Conservation (phyloP, 92 coral and sea anemone genomes). For the Porites lobata region DNA sequence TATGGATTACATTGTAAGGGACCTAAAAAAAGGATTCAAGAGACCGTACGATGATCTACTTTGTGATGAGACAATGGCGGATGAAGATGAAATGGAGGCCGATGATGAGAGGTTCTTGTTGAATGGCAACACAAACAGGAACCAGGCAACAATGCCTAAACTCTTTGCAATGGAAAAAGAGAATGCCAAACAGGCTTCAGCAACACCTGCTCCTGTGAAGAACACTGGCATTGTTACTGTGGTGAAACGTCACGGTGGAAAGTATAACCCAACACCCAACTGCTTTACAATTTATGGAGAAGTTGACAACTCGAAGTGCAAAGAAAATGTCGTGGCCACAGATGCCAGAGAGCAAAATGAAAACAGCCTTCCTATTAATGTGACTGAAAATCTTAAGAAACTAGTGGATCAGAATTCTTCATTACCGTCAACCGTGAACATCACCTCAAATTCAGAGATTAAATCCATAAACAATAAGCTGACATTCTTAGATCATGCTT, state of each 20-base stretch:
- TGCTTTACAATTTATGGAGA: conserved; percentile 86
- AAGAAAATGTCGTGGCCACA: conserved; percentile 36
- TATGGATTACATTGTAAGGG: conserved; percentile 84
- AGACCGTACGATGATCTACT: conserved; percentile 87
- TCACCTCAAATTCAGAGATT: conserved; percentile 64
- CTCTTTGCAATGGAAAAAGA: conserved; percentile 15
- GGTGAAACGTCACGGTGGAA: conserved; percentile 71
- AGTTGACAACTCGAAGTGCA: conserved; percentile 26
- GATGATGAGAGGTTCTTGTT: conserved; percentile 58
- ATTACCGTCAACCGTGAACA: conserved; percentile 40
- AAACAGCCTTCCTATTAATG: conserved; percentile 37
- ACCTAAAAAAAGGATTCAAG: conserved; percentile 69
- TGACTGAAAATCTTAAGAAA: conserved; percentile 32
- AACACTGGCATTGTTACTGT: conserved; percentile 83
- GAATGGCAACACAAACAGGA: conserved; percentile 35
- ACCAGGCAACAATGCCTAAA: conserved; percentile 16
- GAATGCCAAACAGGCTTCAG: neutral
- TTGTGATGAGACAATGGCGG: conserved; percentile 87
- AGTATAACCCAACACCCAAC: conserved; percentile 70
- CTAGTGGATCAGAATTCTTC: conserved; percentile 9
- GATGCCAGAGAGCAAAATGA: conserved; percentile 29
- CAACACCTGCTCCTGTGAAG: conserved; percentile 36
- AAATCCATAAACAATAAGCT: conserved; percentile 78
- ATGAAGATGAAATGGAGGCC: conserved; percentile 86
- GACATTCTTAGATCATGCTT: conserved; percentile 88